A percentile compares a stretch with the other conserved stretches of the same genome.
phyloP scores from a whole-genome alignment of 1,140 invertebrate species.

The Mylabris phalerata region DNA sequence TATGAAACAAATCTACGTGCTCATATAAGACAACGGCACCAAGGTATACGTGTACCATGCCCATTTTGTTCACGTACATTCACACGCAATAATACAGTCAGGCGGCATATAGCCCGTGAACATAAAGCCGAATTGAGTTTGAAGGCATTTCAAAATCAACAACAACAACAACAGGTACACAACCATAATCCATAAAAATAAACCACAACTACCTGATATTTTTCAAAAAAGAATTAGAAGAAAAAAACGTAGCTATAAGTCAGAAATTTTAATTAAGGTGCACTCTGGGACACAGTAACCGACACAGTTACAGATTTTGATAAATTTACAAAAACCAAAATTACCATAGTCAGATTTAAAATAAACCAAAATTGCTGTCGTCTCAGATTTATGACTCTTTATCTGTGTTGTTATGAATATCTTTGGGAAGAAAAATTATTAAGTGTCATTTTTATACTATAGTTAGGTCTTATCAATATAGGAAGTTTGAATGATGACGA shows the following conservation, averaged over 20 bases:
- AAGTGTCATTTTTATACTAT: constrained; percentile 27
- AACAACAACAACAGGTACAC: constrained; percentile 42
- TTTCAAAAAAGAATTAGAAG: background rate
- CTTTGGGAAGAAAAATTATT: background rate
- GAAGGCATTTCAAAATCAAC: constrained; percentile 58
- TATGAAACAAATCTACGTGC: constrained; percentile 88
- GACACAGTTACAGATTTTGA: background rate
- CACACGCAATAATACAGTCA: constrained; percentile 84
- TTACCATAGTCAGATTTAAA: background rate
- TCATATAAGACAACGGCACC: constrained; percentile 82
- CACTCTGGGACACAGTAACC: constrained; percentile 5
- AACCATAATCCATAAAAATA: constrained; percentile 18
- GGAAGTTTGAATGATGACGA: background rate
- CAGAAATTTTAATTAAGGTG: constrained; percentile 9
- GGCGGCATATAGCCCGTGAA: constrained; percentile 79
- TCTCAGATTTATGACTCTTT: constrained; percentile 21
- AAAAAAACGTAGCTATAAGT: background rate
- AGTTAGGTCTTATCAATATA: constrained; percentile 15
- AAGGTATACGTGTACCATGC: constrained; percentile 81
- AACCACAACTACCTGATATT: constrained; percentile 15
- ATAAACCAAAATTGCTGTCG: background rate
- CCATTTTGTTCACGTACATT: constrained; percentile 85
- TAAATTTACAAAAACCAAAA: background rate
- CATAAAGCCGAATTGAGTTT: constrained; percentile 69
- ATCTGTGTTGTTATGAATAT: constrained; percentile 23